Conservation (phyloP, 2,888 invertebrate species). For the Drosophila rubida region DNA sequence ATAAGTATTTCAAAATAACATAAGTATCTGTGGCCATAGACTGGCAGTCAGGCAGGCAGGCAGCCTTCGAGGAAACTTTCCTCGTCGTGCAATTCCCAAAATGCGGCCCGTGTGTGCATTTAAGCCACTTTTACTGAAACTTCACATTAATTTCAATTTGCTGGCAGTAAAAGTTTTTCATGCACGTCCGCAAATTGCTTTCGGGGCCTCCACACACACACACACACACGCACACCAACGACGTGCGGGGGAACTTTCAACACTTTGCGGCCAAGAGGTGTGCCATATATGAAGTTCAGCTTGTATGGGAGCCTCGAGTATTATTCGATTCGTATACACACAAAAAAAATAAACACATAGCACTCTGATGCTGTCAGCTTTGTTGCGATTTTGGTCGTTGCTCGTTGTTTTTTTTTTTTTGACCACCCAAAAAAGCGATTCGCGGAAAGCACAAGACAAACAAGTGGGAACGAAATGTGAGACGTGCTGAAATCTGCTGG, state of each 20-base stretch:
- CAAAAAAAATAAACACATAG: conserved; percentile 33
- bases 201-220: conserved; percentile 25
- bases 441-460: conserved; percentile 73
- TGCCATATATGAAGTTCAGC: conserved; percentile 18
- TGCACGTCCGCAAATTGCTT: conserved; percentile 82
- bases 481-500: conserved; percentile 74
- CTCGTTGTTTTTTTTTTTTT: conserved; percentile 4
- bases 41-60: conserved; percentile 20
- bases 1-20: conserved; percentile 72
- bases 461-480: conserved; percentile 56
- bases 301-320: neutral
- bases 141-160: conserved; percentile 83
- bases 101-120: conserved; percentile 83
- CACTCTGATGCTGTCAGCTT: conserved; percentile 1
- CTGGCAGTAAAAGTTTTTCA: conserved; percentile 80
- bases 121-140: conserved; percentile 82
- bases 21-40: conserved; percentile 63
- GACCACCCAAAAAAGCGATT: conserved; percentile 70
- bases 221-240: neutral
- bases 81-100: conserved; percentile 75
- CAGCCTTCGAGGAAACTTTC: conserved; percentile 7
- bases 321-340: conserved; percentile 5
- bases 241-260: conserved; percentile 57
- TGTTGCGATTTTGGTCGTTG: neutral
- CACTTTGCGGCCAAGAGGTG: conserved; percentile 74